Evolutionary conservation across 2,888 invertebrate species (phyloP).

Genomic region (Tholera decimalis): DNA sequence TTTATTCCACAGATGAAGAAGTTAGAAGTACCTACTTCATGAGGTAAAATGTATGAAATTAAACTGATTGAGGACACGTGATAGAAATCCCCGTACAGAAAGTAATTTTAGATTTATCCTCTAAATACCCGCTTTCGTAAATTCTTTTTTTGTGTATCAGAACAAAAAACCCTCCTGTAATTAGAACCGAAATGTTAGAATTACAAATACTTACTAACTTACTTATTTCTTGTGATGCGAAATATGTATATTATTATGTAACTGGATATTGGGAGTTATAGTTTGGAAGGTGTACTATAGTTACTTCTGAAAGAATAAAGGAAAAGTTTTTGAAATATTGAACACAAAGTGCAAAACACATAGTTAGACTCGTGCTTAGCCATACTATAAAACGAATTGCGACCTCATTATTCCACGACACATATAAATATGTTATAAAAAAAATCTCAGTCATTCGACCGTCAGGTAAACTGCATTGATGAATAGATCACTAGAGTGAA

Average conservation of each 20-base stretch:
- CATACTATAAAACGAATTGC: slow-evolving; percentile 6
- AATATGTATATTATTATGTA: slow-evolving; percentile 9
- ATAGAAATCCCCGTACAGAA: not conserved
- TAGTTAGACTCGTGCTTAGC: too few species aligned
- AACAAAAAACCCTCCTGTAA: not conserved
- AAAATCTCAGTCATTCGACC: slow-evolving; percentile 32
- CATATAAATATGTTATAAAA: slow-evolving; percentile 22
- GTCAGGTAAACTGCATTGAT: slow-evolving; percentile 54
- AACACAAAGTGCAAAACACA: not conserved
- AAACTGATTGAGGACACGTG: not conserved
- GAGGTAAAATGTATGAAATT: not conserved
- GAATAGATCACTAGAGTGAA: slow-evolving; percentile 68
- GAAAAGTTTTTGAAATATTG: not conserved
- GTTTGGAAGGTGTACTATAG: not conserved
- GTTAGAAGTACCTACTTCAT: not conserved
- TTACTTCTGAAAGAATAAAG: not conserved
- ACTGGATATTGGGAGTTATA: not conserved
- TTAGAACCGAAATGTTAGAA: not conserved
- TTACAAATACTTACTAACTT: too few species aligned
- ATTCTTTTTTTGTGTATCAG: not conserved
- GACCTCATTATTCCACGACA: slow-evolving; percentile 14
- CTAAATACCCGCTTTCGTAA: too few species aligned
- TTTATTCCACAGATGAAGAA: not conserved
- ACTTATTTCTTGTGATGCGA: not conserved
- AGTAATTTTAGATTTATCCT: too few species aligned